Conservation (phyloP, 2,113 vertebrate species). For the Saguinus imperator region DNA sequence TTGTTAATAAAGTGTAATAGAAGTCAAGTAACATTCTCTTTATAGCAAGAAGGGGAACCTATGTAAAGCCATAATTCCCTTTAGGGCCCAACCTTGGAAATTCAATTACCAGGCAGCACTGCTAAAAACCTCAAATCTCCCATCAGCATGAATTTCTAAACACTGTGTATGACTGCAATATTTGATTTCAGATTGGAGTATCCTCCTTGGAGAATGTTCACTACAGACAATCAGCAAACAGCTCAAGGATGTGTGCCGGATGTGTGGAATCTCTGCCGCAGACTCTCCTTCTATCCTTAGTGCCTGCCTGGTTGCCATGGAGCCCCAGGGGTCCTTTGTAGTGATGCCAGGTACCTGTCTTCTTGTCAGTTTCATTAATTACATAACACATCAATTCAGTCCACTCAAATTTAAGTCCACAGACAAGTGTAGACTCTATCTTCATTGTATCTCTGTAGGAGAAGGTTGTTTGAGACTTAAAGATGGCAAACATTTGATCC, state of each 20-base stretch:
- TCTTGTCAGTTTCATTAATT: background rate
- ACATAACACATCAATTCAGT: background rate
- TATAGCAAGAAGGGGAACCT: background rate
- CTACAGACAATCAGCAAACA: conserved; percentile 96
- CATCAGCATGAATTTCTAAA: background rate
- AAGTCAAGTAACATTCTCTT: background rate
- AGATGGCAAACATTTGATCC: conserved; percentile 3
- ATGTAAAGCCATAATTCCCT: background rate
- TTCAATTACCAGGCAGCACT: background rate
- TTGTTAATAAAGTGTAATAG: background rate
- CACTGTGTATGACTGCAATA: background rate
- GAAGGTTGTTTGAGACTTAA: background rate
- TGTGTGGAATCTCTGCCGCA: conserved; percentile 95
- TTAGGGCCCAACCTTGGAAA: background rate
- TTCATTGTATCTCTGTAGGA: background rate
- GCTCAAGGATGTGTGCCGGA: conserved; percentile 95
- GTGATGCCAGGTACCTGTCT: conserved; percentile 94
- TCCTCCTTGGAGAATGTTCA: conserved; percentile 96
- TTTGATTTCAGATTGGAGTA: conserved; percentile 93
- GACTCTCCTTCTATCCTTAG: conserved; percentile 97
- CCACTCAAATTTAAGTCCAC: background rate
- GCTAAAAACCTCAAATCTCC: background rate
- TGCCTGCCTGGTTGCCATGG: conserved; percentile 98
- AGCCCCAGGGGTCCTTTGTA: conserved; percentile 97
- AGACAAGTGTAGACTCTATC: background rate